phyloP scores from a whole-genome alignment of 1,140 invertebrate species.

The Listronotus bonariensis region DNA sequence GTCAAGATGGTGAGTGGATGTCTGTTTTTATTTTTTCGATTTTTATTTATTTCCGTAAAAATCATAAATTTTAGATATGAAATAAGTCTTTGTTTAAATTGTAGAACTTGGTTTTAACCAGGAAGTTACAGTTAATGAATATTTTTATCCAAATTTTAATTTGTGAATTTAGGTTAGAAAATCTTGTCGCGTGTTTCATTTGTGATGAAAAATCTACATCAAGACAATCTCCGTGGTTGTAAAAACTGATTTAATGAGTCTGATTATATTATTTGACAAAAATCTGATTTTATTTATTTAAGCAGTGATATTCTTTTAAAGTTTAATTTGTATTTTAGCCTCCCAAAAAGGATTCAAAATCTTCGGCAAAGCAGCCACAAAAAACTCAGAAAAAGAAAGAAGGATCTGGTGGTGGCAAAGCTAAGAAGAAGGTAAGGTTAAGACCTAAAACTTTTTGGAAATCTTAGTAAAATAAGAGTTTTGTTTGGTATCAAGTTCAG shows the following conservation, averaged over 20 bases:
- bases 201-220: slow-evolving; percentile 40
- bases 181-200: slow-evolving; percentile 1
- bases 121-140: not conserved
- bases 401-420: slow-evolving; percentile 95
- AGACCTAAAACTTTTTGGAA: slow-evolving; percentile 11
- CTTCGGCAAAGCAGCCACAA: slow-evolving; percentile 88
- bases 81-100: not conserved
- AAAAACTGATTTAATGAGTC: slow-evolving; percentile 67
- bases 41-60: not conserved
- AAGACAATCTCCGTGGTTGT: slow-evolving; percentile 47
- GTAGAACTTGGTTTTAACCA: not conserved
- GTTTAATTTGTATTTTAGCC: slow-evolving; percentile 66
- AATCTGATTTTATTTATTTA: not conserved
- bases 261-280: slow-evolving; percentile 51
- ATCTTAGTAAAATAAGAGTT: too few species aligned
- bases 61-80: not conserved
- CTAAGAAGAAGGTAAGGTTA: slow-evolving; percentile 85
- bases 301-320: not conserved
- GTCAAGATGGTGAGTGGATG: slow-evolving; percentile 30
- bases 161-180: slow-evolving; percentile 14
- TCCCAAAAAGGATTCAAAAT: slow-evolving; percentile 93
- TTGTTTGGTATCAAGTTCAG: too few species aligned
- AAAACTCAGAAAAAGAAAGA: slow-evolving; percentile 97
- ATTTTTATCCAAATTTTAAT: too few species aligned
- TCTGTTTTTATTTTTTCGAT: slow-evolving; percentile 9